Evolutionary conservation across 2,113 vertebrate species (phyloP).

Genomic region (Apodemus sylvaticus): DNA sequence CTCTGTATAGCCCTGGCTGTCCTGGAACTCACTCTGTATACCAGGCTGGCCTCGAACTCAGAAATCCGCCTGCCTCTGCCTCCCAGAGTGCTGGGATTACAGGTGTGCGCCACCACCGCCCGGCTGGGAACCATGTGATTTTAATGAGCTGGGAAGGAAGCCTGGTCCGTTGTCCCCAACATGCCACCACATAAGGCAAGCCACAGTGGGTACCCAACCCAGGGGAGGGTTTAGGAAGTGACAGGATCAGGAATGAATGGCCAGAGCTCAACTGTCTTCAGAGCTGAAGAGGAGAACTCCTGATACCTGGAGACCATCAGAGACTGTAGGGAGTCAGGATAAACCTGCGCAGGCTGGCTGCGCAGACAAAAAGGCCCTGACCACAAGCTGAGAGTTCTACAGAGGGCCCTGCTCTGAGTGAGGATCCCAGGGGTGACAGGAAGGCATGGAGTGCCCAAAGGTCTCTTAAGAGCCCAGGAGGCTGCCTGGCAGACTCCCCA

Average conservation of each 20-base stretch:
- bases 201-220: rapidly evolving
- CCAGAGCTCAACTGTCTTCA: neutral
- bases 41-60: too few species aligned
- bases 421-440: rapidly evolving
- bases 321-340: too few species aligned
- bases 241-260: neutral
- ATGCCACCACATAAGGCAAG: rapidly evolving
- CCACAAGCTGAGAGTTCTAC: neutral
- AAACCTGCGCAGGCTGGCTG: neutral
- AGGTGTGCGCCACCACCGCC: too few species aligned
- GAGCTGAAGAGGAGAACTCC: neutral
- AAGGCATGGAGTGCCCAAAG: neutral
- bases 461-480: neutral
- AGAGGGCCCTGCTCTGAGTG: neutral
- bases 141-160: neutral
- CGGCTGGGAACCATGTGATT: neutral
- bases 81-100: too few species aligned
- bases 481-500: neutral
- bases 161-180: neutral
- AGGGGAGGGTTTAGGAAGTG: too few species aligned
- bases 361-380: neutral
- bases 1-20: too few species aligned
- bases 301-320: too few species aligned
- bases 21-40: too few species aligned
- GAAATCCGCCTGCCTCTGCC: too few species aligned